Evolutionary conservation across 1,140 invertebrate genomes (phyloP).

Genomic region (Protaetia brevitarsis): DNA sequence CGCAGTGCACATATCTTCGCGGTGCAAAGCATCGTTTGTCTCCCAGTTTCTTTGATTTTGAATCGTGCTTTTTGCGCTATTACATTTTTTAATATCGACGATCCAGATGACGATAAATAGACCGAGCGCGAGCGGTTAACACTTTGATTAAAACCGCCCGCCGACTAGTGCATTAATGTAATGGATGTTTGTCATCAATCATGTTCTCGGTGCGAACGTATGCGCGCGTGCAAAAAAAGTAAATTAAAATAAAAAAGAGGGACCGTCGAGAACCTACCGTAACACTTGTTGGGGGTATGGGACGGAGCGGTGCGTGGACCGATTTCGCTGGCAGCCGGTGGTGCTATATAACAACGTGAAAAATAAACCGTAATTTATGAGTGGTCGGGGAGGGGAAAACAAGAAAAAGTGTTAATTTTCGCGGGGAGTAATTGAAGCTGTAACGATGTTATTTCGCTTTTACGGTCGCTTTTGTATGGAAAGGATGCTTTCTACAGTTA

Average conservation of each 20-base stretch:
- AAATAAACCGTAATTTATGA: no score
- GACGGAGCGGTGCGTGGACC: no score
- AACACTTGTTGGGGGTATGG: conserved; percentile 18
- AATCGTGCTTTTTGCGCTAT: background rate
- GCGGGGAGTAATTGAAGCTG: no score
- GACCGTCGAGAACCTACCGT: background rate
- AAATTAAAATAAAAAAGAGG: conserved; percentile 10
- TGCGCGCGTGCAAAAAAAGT: background rate
- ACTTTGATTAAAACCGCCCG: background rate
- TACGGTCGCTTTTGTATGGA: no score
- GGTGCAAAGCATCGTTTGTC: background rate
- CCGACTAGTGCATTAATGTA: background rate
- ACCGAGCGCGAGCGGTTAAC: background rate
- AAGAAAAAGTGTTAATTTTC: no score
- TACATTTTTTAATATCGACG: background rate
- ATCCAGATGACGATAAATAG: background rate
- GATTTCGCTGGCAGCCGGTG: no score
- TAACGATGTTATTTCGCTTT: no score
- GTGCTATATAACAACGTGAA: no score
- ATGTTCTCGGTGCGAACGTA: background rate
- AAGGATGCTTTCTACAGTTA: no score
- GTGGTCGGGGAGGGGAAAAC: no score
- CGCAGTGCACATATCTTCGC: background rate
- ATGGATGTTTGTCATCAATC: conserved; percentile 13
- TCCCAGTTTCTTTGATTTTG: background rate